Evolutionary conservation across 2,888 invertebrate species (phyloP).

Genomic region (Thysanoteuthis rhombus): DNA sequence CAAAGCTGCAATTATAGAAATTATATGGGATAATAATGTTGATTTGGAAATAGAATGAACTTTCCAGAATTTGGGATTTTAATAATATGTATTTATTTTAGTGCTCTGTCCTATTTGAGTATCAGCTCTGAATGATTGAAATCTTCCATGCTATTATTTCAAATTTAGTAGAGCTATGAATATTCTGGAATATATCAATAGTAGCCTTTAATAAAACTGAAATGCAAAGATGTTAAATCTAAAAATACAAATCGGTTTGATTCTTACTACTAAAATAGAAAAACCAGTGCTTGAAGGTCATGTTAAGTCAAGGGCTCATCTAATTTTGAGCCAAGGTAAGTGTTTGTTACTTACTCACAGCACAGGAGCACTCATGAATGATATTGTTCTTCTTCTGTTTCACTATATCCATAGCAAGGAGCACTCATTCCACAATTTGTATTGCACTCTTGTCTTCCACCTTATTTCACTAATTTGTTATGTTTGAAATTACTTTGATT

Average conservation of each 20-base stretch:
- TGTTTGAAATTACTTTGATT: background rate
- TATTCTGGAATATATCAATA: background rate
- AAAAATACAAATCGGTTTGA: background rate
- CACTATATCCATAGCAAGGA: background rate
- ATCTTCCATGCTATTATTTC: background rate
- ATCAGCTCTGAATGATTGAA: background rate
- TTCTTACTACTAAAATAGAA: constrained; percentile 12
- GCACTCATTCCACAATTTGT: background rate
- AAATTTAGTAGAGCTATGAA: background rate
- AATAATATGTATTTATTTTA: background rate
- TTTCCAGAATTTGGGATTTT: background rate
- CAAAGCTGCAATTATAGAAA: no score
- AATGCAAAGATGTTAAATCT: background rate
- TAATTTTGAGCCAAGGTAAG: constrained; percentile 12
- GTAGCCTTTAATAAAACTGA: background rate
- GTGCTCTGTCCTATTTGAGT: background rate
- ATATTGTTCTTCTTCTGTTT: background rate
- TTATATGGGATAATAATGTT: no score
- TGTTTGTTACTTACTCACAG: background rate
- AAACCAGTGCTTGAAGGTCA: background rate
- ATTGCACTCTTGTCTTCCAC: background rate
- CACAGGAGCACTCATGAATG: background rate
- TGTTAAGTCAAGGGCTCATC: constrained; percentile 12
- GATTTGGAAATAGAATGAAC: no score
- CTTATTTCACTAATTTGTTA: background rate